Percentiles rank a stretch among this genome's conserved stretches.
Conservation (phyloP, 2,797 vertebrate genomes). For the Typhlichthys subterraneus region DNA sequence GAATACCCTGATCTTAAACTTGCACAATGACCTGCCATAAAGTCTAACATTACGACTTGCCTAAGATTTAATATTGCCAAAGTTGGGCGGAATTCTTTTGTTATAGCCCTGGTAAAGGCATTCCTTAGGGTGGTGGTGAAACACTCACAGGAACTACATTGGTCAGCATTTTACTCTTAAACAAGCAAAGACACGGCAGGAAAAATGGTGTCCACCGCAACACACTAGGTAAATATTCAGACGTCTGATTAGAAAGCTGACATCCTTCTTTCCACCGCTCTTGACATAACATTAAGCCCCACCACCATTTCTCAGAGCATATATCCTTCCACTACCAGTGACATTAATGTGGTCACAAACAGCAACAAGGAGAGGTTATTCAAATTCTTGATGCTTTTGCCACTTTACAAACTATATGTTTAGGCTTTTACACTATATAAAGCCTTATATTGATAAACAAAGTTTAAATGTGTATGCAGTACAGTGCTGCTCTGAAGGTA, state of each 20-base stretch:
- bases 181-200: not conserved
- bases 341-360: not conserved
- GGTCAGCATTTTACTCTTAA: constrained; percentile 31
- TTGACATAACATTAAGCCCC: not conserved
- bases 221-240: not conserved
- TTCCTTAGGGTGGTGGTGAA: constrained; percentile 37
- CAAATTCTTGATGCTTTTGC: too few species aligned
- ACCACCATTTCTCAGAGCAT: not conserved
- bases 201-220: constrained; percentile 9
- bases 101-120: constrained; percentile 30
- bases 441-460: too few species aligned
- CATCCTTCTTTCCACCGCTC: not conserved
- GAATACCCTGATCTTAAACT: too few species aligned
- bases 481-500: too few species aligned
- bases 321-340: not conserved
- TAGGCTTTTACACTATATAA: too few species aligned
- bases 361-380: too few species aligned
- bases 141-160: constrained; percentile 29
- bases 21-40: not conserved
- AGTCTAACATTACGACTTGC: not conserved
- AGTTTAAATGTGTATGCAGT: too few species aligned
- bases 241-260: constrained; percentile 2
- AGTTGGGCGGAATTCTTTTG: not conserved
- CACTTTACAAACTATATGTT: too few species aligned
- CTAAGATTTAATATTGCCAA: not conserved